Evolutionary conservation across 2,113 vertebrate species (phyloP).

Genomic region (Onychostruthus taczanowskii): DNA sequence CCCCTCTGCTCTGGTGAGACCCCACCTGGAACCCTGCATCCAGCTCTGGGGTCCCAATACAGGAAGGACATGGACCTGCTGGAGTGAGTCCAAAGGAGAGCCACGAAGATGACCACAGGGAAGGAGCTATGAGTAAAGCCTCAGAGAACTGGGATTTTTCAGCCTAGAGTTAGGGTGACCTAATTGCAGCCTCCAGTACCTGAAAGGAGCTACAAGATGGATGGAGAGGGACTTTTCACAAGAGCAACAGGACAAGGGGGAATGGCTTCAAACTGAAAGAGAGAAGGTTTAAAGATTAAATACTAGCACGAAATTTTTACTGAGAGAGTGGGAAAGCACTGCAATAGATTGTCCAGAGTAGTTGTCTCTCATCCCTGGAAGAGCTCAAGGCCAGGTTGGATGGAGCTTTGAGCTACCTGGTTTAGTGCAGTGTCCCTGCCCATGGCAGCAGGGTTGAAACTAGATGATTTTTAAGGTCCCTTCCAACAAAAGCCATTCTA

Average conservation of each 20-base stretch:
- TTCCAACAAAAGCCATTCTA: neutral
- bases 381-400: neutral
- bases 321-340: neutral
- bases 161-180: neutral
- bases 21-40: neutral
- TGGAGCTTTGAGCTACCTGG: neutral
- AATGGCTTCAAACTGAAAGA: neutral
- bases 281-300: neutral
- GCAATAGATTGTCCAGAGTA: neutral
- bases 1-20: neutral
- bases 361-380: neutral
- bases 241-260: neutral
- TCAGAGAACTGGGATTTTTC: neutral
- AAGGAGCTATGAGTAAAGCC: neutral
- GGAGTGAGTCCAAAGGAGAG: rapidly evolving
- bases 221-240: neutral
- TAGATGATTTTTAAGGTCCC: neutral
- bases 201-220: neutral
- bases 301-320: neutral
- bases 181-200: neutral
- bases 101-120: rapidly evolving
- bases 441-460: neutral
- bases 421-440: neutral
- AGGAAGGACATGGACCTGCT: neutral
- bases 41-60: neutral